Evolutionary conservation across 2,113 vertebrate genomes (phyloP).

Genomic region (Eurypyga helias): DNA sequence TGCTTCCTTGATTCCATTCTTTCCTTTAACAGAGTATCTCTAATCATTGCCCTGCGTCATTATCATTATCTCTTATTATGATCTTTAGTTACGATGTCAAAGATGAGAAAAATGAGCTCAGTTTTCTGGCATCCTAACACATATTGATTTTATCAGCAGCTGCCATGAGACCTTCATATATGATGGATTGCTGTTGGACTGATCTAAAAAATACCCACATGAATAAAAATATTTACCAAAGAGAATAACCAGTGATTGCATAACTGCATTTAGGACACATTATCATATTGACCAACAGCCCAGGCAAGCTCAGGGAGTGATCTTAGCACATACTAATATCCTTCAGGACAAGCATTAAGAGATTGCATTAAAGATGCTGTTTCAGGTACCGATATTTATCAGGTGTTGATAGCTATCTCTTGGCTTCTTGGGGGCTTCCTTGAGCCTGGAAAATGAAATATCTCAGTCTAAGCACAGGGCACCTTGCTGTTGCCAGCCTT

Average conservation of each 20-base stretch:
- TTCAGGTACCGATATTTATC: background rate
- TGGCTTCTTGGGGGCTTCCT: background rate
- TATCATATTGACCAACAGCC: background rate
- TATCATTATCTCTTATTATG: constrained; percentile 52
- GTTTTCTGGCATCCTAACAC: constrained; percentile 46
- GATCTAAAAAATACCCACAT: background rate
- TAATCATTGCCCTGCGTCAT: constrained; percentile 11
- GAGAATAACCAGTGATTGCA: background rate
- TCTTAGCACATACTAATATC: background rate
- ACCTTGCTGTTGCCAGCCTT: rapidly evolving
- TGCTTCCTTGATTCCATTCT: background rate
- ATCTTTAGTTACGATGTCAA: constrained; percentile 60
- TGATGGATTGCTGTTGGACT: constrained; percentile 17
- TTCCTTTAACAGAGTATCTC: background rate
- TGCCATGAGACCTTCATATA: background rate
- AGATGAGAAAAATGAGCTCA: constrained; percentile 55
- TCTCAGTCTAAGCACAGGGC: background rate
- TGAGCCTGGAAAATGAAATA: background rate
- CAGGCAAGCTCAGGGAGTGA: background rate
- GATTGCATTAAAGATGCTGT: background rate
- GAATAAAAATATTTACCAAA: constrained; percentile 28
- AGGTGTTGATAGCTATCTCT: background rate
- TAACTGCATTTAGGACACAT: background rate
- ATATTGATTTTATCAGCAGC: constrained; percentile 57
- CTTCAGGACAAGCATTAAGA: background rate